Evolutionary conservation across 2,797 vertebrate species (phyloP), one percentile per base, ranked within the genome.

Genomic region (Margarornis squamiger): DNA sequence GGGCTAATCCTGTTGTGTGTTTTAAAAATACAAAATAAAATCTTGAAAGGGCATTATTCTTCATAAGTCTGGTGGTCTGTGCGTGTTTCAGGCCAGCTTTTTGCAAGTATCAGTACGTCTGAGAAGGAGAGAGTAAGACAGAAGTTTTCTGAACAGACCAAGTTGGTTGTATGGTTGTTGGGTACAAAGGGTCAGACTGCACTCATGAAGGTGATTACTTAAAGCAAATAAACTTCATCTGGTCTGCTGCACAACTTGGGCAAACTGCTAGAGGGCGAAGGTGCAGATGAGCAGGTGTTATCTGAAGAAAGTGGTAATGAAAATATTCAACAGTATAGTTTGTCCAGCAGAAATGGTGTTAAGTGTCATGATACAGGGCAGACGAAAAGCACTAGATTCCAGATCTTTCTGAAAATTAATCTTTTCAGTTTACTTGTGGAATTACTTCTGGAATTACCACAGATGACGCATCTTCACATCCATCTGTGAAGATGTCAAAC

Each of bases 261-360:
- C 36, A 95, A 92, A 85, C 59, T 86, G 72, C 57, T 61, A 14
- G 27, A 93, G 93, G 63, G 57, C 77, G 88, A 93, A 93, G 38
- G 63, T 61, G 24, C 74, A 90, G 83, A 67, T 30, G 66, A 67
- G 38, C 71, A 74, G 77, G 46, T 36, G 22, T 86, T 76, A 46
- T 65, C 70, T 76, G 76, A 86, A 74, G 52, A 49, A 52, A 88
- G 34, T 6, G 22, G 27, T 76, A 88, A 92, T 95, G 83, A 90
- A 82, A 95, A 77, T 45, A 51, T 1, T 1, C 32, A 72, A 43
- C 4, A 1, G 17, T 26, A 38, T 16, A 54, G 80, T 93, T 95
- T 94, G 63, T 68, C 48, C n/a, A 82, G 57, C 18, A 62, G 27
- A 93, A 86, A 76, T 24, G 45, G 36, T 68, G 30, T 63, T 62